Evolutionary conservation across 2,113 vertebrate species (phyloP), one percentile per base, ranked within the genome.

Genomic region (Prietella phreatophila): DNA sequence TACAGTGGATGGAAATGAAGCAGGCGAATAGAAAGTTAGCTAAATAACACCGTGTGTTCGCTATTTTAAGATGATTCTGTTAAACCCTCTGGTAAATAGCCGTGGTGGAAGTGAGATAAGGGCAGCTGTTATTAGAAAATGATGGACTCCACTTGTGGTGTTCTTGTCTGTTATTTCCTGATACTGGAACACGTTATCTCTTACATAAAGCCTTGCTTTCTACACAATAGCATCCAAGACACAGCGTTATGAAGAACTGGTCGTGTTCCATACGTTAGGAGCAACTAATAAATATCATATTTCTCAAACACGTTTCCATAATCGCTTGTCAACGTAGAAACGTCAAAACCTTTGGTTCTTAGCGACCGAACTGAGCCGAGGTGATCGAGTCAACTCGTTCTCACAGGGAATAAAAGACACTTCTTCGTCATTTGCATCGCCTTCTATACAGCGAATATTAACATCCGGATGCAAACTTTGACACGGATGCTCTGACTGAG

Each of bases 41-140:
- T 81, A n/a, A 56, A 81, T 56, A 20, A 9, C 53, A 33, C 53
- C 30, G 10, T 36, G 19, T 4, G 7, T 33, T 33, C 22, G 15
- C 47, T 79, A 79, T 55, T n/a, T 53, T 30, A 17, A 55, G 76
- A 20, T 2, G 36, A 22, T 33, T 20, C 4, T 14, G 7, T 50
- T 78, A 27, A 50, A n/a, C 76, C 76, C 76, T n/a, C 53, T 56
- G 53, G 53, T 58, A 58, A 56, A 81, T 36, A 33, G 30, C 19
- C 17, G 17, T 81, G 53, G 50, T 58, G 3, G 20, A 20, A 81
- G 25, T 58, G 53, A 81, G 47, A 81, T 56, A 81, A 58, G 19
- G 30, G 79, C 79, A 81, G n/a, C 8, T 56, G 53, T 81, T 58
- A 36, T 81, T 81, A 58, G 79, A 81, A 58, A 81, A 81, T 58